phyloP scores from a whole-genome alignment of 2,113 vertebrate species.

The Bubo bubo region DNA sequence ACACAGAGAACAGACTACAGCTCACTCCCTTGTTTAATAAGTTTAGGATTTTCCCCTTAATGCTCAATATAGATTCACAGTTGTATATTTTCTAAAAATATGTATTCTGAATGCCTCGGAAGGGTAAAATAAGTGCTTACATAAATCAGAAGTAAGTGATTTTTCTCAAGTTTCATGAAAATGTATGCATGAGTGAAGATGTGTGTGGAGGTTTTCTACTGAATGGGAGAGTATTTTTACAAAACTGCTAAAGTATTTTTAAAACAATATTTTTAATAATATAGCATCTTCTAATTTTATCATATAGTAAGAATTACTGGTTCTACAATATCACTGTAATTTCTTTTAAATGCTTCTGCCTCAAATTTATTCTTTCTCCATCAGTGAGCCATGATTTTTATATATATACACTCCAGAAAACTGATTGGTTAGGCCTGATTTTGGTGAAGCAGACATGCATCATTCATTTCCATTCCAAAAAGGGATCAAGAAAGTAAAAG shows the following conservation, averaged over 20 bases:
- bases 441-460: neutral
- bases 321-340: neutral
- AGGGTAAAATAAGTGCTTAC: neutral
- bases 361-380: neutral
- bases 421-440: neutral
- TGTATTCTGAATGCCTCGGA: neutral
- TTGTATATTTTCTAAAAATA: neutral
- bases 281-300: neutral
- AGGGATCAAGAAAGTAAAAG: neutral
- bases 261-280: neutral
- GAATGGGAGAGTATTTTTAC: neutral
- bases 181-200: neutral
- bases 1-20: neutral
- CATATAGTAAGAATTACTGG: neutral
- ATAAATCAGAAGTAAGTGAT: neutral
- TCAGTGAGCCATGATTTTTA: neutral
- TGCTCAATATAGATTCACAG: neutral
- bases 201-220: neutral
- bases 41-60: neutral
- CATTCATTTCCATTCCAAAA: neutral
- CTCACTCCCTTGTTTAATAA: neutral
- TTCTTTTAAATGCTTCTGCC: neutral
- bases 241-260: neutral
- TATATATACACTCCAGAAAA: neutral
- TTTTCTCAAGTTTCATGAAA: neutral